Percentiles rank a stretch among this genome's conserved stretches.
Evolutionary conservation across 2,888 invertebrate species (phyloP).

Genomic region (Chalcis sispes): DNA sequence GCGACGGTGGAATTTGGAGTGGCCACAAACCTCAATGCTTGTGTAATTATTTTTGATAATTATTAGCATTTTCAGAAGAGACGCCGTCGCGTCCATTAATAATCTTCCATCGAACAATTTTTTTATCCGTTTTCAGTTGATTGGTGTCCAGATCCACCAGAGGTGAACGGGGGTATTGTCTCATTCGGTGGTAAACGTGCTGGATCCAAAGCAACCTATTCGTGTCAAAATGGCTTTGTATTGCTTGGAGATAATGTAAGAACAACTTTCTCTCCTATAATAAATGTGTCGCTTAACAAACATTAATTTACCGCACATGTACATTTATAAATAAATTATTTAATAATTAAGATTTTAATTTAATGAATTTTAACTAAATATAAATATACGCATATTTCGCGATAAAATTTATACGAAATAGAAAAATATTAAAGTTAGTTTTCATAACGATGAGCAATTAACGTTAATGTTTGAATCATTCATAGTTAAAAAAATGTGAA

Average conservation of each 20-base stretch:
- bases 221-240: conserved; percentile 89
- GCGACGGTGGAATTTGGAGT: conserved; percentile 86
- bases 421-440: no score
- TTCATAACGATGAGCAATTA: no score
- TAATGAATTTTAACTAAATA: no score
- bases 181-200: conserved; percentile 84
- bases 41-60: conserved; percentile 74
- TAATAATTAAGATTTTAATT: no score
- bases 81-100: no score
- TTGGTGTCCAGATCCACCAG: conserved; percentile 91
- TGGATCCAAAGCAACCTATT: conserved; percentile 88
- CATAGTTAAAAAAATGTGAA: no score
- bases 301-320: neutral
- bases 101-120: neutral
- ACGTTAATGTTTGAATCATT: no score
- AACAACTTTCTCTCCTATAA: no score
- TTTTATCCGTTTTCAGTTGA: conserved; percentile 78
- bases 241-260: conserved; percentile 88
- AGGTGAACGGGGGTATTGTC: conserved; percentile 86
- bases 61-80: no score
- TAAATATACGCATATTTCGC: no score
- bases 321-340: no score
- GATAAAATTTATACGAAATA: no score
- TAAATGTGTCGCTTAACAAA: neutral
- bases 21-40: conserved; percentile 88